Evolutionary conservation across 64 coral and sea anemone genomes (phyloP), one percentile per base, ranked within the genome.

Genomic region (Dendronephthya gigantea): DNA sequence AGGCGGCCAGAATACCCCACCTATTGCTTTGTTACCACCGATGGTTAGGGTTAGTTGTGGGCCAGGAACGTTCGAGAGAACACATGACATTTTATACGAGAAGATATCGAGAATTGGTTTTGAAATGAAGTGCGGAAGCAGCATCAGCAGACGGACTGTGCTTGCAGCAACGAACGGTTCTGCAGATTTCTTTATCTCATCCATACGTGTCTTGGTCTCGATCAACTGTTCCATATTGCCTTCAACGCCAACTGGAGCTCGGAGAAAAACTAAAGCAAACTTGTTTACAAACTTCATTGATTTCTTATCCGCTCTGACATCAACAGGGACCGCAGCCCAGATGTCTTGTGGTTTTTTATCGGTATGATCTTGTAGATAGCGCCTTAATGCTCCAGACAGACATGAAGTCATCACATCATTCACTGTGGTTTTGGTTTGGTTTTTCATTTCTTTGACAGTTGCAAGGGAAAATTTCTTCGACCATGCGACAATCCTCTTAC

Each of bases 341-440:
- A 98, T 98, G 50, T 98, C 95, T 28, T 92, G 87, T 1, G 82
- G 84, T 51, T 90, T 92, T 38, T 22, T 23, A 37, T 39, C 28
- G 35, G 88, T 76, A 66, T 17, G 13, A 0, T 89, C 84, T 65
- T 91, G 36, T 17, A 98, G 92, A 86, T 98, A 93, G 81, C 93
- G 84, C 29, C 89, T 62, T 58, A 98, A 10, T 33, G 92, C 95
- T 15, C 95, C 95, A 8, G 92, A 82, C 11, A 98, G n/a, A 49
- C 95, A 98, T 22, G 95, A 98, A 16, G 93, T 92, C 95, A 98
- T 91, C 4, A 98, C 92, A 85, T 98, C 95, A 88, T 98, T 98
- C 12, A 98, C 92, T 6, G 95, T 98, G 29, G 95, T 93, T 3
- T 92, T 88, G 48, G 90, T 87, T 65, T 83, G 30, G 43, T 93